Base-by-base conservation (phyloP, 1,140 invertebrate genomes). In the Limonius californicus region DNA sequence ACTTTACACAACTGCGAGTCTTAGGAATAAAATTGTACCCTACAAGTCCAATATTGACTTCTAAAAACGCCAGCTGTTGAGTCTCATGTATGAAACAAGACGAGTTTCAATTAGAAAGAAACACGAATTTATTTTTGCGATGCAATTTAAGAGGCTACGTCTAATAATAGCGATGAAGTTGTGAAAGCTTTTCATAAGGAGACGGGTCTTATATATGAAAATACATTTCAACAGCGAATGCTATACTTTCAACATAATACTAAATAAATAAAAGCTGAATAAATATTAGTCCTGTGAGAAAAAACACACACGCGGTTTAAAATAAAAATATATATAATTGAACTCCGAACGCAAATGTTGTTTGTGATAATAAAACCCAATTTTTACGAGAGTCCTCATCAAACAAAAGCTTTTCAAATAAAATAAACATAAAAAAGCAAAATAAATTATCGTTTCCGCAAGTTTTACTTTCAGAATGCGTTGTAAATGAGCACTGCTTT, bases 311-410 rank as follows among this genome's bases (percentile, higher is more conserved):
- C 63, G 64, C 47, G 57, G 63, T 68, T 65, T 62, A 59, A 66
- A 66, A 63, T 59, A 67, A 67, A 67, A 61, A 68, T 68, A 66
- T 66, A 68, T 62, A 67, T 69, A 69, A 70, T 70, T 68, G 66
- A 68, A 63, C 53, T 65, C 63, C 56, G 69, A 67, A 72, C 67
- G 61, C 67, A 71, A 72, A 72, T 70, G 65, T 72, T 72, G 68
- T 72, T 71, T 68, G 69, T 68, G 64, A 72, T 71, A 72, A 72
- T 72, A 72, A 71, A 71, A 69, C 68, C 65, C 71, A 70, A 72
- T 72, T 73, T 73, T 73, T 71, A 70, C 70, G 67, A 70, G 71
- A 70, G 68, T 66, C 68, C 69, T 70, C 70, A 67, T 71, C 68
- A 71, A 72, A 72, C 69, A 72, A 71, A 72, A 66, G 68, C 68